Percentiles rank a stretch among this genome's conserved stretches.
Evolutionary conservation across 1,140 invertebrate species (phyloP).

Genomic region (Neodiprion virginianus): DNA sequence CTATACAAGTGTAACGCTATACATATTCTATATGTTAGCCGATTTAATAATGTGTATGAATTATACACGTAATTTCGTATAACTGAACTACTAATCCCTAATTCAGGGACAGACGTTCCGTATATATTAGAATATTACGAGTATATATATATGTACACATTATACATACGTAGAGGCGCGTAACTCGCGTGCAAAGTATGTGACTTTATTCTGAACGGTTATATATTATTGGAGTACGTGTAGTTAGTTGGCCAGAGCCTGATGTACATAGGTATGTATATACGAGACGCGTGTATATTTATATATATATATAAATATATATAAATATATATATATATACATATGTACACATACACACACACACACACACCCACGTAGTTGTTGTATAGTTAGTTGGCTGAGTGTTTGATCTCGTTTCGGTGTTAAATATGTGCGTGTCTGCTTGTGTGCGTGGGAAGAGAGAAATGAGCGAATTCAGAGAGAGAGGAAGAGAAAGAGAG

Average conservation of each 20-base stretch:
- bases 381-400: slow-evolving; percentile 9
- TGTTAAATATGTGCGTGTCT: slow-evolving; percentile 11
- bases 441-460: not conserved
- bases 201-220: not conserved
- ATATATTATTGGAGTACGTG: not conserved
- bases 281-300: not conserved
- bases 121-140: slow-evolving; percentile 18
- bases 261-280: too few species aligned
- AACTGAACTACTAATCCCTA: slow-evolving; percentile 6
- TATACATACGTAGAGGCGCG: not conserved
- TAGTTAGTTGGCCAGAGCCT: not conserved
- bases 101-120: slow-evolving; percentile 23
- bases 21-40: not conserved
- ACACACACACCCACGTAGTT: not conserved
- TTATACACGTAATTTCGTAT: not conserved
- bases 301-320: slow-evolving; percentile 8
- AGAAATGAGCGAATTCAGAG: not conserved
- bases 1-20: not conserved
- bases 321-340: not conserved
- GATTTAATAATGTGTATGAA: not conserved
- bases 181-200: slow-evolving; percentile 19
- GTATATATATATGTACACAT: slow-evolving; percentile 21
- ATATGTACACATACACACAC: not conserved
- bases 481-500: not conserved
- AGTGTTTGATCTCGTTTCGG: slow-evolving; percentile 24